These are phyloP conservation scores for Gymnogyps californianus DNA, from an alignment of 2,113 vertebrate genomes.

Conservation along the genomic window DNA sequence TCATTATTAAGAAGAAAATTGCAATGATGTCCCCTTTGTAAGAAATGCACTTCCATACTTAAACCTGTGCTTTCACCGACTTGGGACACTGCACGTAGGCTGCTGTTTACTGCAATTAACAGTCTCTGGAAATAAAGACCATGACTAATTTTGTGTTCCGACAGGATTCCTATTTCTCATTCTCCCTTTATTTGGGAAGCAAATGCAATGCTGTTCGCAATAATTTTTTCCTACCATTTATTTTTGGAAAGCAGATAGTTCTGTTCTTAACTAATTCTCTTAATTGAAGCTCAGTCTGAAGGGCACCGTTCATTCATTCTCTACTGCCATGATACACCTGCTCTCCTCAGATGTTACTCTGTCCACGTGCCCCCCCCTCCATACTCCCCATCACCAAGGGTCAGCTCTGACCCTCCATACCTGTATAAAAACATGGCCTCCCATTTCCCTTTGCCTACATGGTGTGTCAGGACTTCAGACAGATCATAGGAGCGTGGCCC, in stretches of 20 bases:
- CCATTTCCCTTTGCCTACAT: background rate
- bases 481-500: background rate
- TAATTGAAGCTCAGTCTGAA: background rate
- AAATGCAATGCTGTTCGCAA: background rate
- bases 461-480: background rate
- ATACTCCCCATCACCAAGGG: background rate
- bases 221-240: background rate
- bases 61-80: background rate
- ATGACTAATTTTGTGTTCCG: background rate
- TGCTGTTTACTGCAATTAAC: background rate
- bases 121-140: background rate
- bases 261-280: background rate
- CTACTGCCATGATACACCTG: background rate
- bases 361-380: background rate
- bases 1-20: background rate
- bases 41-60: background rate
- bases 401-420: background rate
- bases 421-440: background rate
- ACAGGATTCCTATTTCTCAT: constrained; percentile 11
- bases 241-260: background rate
- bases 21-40: background rate
- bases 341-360: background rate
- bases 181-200: background rate
- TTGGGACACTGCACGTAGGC: background rate
- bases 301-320: background rate